Evolutionary conservation across 2,113 vertebrate species (phyloP).

Genomic region (Corythornis madagascariensis): DNA sequence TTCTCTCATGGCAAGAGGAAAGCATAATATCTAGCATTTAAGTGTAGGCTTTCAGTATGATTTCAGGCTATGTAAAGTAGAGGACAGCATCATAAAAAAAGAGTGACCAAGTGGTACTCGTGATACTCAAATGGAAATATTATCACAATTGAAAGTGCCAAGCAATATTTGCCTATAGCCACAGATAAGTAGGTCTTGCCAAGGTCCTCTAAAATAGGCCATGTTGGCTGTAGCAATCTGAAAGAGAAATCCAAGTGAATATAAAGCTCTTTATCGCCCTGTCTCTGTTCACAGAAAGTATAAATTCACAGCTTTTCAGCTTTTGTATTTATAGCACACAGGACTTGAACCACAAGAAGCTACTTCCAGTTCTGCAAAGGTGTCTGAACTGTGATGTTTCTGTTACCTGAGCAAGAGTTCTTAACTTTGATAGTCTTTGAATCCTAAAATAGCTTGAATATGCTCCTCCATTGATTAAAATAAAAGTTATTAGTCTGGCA

Average conservation of each 20-base stretch:
- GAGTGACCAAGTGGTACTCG: neutral
- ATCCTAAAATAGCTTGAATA: neutral
- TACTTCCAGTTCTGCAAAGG: neutral
- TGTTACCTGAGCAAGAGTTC: neutral
- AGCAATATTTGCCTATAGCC: neutral
- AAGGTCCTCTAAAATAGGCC: constrained; percentile 37
- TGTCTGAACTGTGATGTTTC: constrained; percentile 4
- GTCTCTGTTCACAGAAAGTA: constrained; percentile 12
- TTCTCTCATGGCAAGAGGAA: neutral
- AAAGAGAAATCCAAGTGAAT: constrained; percentile 51
- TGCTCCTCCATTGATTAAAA: neutral
- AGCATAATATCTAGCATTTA: neutral
- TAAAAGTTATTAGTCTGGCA: neutral
- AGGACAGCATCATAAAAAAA: neutral
- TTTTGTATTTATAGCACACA: constrained; percentile 31
- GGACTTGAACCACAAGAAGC: neutral
- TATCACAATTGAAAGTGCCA: neutral
- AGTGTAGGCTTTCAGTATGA: neutral
- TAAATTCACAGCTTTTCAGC: constrained; percentile 26
- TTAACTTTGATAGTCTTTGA: neutral
- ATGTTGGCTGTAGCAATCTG: neutral
- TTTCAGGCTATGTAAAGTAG: neutral
- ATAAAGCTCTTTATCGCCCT: constrained; percentile 3
- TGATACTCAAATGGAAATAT: neutral
- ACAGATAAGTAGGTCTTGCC: neutral